A percentile compares a stretch with the other conserved stretches of the same genome.
Evolutionary conservation across 2,113 vertebrate species (phyloP).

Genomic region (Melospiza georgiana): DNA sequence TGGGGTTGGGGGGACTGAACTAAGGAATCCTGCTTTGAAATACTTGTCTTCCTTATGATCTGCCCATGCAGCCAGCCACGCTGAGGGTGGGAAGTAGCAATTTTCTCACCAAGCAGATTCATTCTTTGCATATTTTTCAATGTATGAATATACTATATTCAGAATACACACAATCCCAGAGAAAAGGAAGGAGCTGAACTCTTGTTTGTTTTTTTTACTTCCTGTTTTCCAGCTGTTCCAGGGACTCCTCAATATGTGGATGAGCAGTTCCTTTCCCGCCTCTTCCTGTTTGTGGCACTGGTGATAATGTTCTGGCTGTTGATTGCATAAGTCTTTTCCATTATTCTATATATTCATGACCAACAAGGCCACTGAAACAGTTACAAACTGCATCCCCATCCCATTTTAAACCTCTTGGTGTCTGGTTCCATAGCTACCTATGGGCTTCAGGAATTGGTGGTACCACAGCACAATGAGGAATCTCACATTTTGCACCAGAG

Average conservation of each 20-base stretch:
- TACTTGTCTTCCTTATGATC: neutral
- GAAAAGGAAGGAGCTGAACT: constrained; percentile 33
- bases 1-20: neutral
- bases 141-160: neutral
- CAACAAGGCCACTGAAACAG: constrained; percentile 49
- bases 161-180: neutral
- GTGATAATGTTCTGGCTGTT: constrained; percentile 99
- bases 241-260: constrained; percentile 96
- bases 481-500: constrained; percentile 55
- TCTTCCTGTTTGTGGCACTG: constrained; percentile 96
- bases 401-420: constrained; percentile 54
- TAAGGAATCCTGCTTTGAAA: neutral
- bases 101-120: neutral
- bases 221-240: constrained; percentile 84
- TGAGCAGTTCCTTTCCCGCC: constrained; percentile 97
- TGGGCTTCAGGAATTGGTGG: constrained; percentile 48
- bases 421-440: constrained; percentile 56
- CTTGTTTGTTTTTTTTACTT: neutral
- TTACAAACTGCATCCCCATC: constrained; percentile 56
- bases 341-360: constrained; percentile 16
- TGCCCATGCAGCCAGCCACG: neutral
- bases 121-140: neutral
- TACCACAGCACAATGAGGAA: constrained; percentile 51
- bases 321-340: constrained; percentile 83
- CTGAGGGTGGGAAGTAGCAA: neutral